A percentile compares a stretch with the other conserved stretches of the same genome.
Conservation (phyloP, 2,888 invertebrate species). For the Marasmarcha lunaedactyla region DNA sequence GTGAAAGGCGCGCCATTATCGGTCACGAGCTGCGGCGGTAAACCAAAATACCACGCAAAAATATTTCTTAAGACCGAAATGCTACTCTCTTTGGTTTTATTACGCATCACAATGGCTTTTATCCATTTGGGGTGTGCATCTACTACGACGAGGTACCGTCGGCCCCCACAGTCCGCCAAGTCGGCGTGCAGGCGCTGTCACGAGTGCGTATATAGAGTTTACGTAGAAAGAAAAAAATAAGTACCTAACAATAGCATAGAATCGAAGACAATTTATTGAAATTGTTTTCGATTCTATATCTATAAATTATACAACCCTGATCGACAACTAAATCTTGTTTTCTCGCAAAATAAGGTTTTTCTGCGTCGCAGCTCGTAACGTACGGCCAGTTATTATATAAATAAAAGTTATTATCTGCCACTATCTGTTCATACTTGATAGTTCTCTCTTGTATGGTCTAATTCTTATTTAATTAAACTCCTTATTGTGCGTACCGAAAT, state of each 20-base stretch:
- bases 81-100: slow-evolving; percentile 6
- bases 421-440: too few relatives aligned
- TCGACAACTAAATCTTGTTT: slow-evolving; percentile 7
- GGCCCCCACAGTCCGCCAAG: slow-evolving; percentile 12
- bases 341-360: slow-evolving; percentile 8
- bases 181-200: slow-evolving; percentile 17
- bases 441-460: too few relatives aligned
- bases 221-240: background rate
- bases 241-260: too few relatives aligned
- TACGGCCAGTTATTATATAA: too few relatives aligned
- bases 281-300: slow-evolving; percentile 9
- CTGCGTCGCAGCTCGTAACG: slow-evolving; percentile 4
- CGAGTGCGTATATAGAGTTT: slow-evolving; percentile 6
- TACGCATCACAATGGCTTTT: slow-evolving; percentile 12
- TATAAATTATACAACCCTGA: slow-evolving; percentile 10
- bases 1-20: slow-evolving; percentile 12
- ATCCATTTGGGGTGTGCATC: slow-evolving; percentile 19
- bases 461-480: too few relatives aligned
- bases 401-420: too few relatives aligned
- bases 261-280: too few relatives aligned
- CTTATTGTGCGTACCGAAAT: too few relatives aligned
- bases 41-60: slow-evolving; percentile 14
- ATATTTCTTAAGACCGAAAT: slow-evolving; percentile 10
- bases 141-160: slow-evolving; percentile 15
- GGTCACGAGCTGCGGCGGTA: slow-evolving; percentile 14